phyloP scores from a whole-genome alignment of 2,888 invertebrate genomes.

The Himalopsyche japonica region DNA sequence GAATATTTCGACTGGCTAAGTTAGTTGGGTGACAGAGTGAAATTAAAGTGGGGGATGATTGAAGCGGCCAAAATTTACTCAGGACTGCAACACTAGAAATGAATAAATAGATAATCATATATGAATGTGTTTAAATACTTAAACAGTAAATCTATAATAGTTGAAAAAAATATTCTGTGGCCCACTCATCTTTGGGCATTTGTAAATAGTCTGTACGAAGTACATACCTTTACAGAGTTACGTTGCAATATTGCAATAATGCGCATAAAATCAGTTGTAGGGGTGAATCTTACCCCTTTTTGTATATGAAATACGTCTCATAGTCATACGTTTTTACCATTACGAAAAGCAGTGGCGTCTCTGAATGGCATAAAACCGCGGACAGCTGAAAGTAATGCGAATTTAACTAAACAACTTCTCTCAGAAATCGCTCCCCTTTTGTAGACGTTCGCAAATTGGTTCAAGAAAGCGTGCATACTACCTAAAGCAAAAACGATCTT shows the following conservation, averaged over 20 bases:
- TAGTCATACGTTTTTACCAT: not conserved
- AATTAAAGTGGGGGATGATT: no score
- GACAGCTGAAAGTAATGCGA: not conserved
- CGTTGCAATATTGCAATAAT: not conserved
- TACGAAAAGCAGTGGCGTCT: not conserved
- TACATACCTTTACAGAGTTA: not conserved
- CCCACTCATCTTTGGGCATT: no score
- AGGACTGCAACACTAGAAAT: no score
- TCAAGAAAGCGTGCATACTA: not conserved
- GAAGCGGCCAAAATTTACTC: no score
- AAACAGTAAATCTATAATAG: no score
- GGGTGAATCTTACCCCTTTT: not conserved
- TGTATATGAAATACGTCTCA: not conserved
- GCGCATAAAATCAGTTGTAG: not conserved
- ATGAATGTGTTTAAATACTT: no score
- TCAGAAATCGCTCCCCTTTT: not conserved
- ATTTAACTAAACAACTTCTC: not conserved
- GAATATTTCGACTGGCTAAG: no score
- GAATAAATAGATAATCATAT: no score
- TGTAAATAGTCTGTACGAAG: no score
- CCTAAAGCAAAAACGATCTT: not conserved
- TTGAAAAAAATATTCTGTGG: no score
- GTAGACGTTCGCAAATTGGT: not conserved
- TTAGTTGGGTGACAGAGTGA: no score
- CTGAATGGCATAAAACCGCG: not conserved